A percentile compares a stretch with the other conserved stretches of the same genome.
phyloP scores from a whole-genome alignment of 2,797 vertebrate genomes.

The Coccyzus lansbergi region DNA sequence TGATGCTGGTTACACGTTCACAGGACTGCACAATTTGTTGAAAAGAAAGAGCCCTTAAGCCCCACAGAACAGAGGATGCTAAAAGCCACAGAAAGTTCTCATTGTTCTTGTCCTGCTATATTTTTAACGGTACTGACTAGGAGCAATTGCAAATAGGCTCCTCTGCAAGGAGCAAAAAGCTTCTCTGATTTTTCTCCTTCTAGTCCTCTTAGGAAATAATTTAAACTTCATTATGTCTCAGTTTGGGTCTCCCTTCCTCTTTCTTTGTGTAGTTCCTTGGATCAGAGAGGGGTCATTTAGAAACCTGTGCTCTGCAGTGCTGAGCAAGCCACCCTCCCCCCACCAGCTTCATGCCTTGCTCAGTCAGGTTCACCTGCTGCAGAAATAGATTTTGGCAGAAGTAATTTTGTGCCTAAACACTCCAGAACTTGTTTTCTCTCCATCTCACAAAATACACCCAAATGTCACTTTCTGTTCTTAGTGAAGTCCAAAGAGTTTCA shows the following conservation, averaged over 20 bases:
- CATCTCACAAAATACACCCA: neutral
- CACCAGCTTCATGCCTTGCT: neutral
- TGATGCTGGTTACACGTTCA: neutral
- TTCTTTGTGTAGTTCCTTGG: neutral
- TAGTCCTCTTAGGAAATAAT: neutral
- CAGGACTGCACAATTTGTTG: neutral
- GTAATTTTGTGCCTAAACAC: slow-evolving; percentile 9
- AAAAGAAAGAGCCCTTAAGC: neutral
- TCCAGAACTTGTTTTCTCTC: neutral
- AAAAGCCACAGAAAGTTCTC: neutral
- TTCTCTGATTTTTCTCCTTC: neutral
- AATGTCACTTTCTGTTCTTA: neutral
- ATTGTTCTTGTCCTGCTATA: neutral
- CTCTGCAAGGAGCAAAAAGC: neutral
- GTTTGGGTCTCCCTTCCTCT: neutral
- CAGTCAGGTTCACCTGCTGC: neutral
- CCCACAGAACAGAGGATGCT: neutral
- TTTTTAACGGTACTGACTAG: neutral
- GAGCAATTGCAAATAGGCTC: neutral
- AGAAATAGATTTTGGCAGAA: slow-evolving; percentile 10
- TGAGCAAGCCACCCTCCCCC: neutral
- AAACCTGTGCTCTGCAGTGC: neutral
- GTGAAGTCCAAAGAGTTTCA: neutral
- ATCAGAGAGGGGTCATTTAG: neutral
- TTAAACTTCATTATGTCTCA: neutral